These are phyloP conservation scores for Kradibia gibbosae DNA, from an alignment of 1,140 invertebrate species.

Conservation along the genomic window DNA sequence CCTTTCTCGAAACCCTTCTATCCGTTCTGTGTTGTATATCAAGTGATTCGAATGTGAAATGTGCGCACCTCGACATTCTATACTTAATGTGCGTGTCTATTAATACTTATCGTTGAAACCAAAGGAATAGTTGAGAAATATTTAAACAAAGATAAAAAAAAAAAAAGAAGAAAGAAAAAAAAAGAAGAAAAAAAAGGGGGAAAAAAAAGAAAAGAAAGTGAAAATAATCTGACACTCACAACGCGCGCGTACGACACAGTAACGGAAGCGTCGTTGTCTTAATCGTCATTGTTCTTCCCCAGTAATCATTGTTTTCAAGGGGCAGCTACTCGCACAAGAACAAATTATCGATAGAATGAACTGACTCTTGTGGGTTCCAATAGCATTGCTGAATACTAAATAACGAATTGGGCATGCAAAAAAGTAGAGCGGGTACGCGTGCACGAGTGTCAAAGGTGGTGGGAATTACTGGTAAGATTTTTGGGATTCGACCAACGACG, in stretches of 20 bases:
- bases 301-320: conserved; percentile 5
- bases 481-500: conserved; percentile 2
- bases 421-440: no score
- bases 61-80: conserved; percentile 37
- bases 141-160: conserved; percentile 30
- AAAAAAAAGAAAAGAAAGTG: background rate
- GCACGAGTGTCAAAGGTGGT: no score
- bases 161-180: background rate
- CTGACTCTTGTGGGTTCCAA: no score
- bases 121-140: conserved; percentile 58
- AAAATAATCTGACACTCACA: conserved; percentile 48
- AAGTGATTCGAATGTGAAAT: conserved; percentile 34
- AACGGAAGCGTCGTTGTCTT: conserved; percentile 24
- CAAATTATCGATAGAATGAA: no score
- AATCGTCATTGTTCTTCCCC: background rate
- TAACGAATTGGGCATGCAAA: no score
- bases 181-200: background rate
- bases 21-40: conserved; percentile 40
- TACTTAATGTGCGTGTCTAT: conserved; percentile 42
- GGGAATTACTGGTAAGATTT: conserved; percentile 14
- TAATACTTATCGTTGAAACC: conserved; percentile 57
- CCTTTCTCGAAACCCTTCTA: conserved; percentile 30
- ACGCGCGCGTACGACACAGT: conserved; percentile 32
- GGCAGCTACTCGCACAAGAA: background rate
- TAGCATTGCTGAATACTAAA: no score